These are phyloP conservation scores for Seriola rivoliana DNA, from an alignment of 2,113 vertebrate genomes.

Conservation along the genomic window DNA sequence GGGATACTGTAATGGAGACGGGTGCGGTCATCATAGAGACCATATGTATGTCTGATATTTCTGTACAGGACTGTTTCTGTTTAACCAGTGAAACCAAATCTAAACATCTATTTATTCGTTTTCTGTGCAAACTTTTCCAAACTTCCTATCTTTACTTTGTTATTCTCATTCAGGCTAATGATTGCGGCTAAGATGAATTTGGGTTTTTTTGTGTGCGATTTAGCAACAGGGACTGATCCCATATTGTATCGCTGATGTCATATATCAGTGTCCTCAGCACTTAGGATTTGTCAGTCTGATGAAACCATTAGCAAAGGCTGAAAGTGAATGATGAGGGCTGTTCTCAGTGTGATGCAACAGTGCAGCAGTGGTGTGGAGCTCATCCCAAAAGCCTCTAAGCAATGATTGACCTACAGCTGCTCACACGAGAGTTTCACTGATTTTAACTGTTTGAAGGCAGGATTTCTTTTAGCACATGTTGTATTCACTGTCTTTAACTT, in stretches of 20 bases:
- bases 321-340: slow-evolving; percentile 28
- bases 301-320: slow-evolving; percentile 35
- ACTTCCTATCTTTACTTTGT: neutral
- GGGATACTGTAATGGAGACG: slow-evolving; percentile 14
- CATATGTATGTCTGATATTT: neutral
- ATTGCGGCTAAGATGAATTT: no score
- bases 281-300: slow-evolving; percentile 40
- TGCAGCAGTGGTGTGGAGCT: neutral
- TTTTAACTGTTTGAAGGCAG: no score
- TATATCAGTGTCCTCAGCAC: slow-evolving; percentile 11
- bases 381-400: neutral
- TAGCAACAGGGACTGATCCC: neutral
- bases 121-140: no score
- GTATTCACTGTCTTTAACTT: no score
- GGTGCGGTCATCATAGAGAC: slow-evolving; percentile 32
- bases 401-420: no score
- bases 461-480: no score
- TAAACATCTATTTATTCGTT: neutral
- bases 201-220: neutral
- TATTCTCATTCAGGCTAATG: no score
- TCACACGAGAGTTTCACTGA: no score
- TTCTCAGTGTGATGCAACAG: slow-evolving; percentile 34
- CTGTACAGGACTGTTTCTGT: neutral
- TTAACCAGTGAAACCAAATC: neutral
- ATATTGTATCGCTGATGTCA: slow-evolving; percentile 2